Conservation (phyloP, 2,888 invertebrate species). For the Salpingus planirostris region DNA sequence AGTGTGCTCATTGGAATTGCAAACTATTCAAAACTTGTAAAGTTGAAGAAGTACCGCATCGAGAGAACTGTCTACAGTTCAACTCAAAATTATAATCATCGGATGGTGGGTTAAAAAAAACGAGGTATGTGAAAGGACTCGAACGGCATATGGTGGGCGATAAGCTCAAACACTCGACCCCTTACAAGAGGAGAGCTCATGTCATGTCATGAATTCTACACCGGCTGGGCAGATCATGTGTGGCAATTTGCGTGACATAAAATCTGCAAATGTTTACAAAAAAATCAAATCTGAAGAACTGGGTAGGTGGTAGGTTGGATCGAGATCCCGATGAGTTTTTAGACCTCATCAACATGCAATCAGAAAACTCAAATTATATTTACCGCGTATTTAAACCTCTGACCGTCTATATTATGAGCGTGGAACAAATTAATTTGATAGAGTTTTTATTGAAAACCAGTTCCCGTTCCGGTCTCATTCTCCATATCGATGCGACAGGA, state of each 20-base stretch:
- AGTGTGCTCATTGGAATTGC: neutral
- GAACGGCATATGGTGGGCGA: neutral
- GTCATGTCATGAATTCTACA: neutral
- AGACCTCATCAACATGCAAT: neutral
- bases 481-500: slow-evolving; percentile 1
- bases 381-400: neutral
- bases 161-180: neutral
- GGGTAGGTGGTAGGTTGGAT: too few species aligned
- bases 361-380: neutral
- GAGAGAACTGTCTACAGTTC: neutral
- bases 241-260: neutral
- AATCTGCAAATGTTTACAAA: neutral
- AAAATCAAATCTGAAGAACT: neutral
- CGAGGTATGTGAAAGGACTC: neutral
- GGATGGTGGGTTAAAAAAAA: neutral
- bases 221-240: neutral
- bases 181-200: neutral
- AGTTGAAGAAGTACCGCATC: neutral
- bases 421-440: neutral
- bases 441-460: neutral
- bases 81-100: neutral
- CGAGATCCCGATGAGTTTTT: neutral
- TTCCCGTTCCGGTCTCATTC: neutral
- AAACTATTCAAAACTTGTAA: neutral
- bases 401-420: neutral